These are phyloP conservation scores for Philereme transversata DNA, from an alignment of 2,888 invertebrate genomes.

Conservation along the genomic window DNA sequence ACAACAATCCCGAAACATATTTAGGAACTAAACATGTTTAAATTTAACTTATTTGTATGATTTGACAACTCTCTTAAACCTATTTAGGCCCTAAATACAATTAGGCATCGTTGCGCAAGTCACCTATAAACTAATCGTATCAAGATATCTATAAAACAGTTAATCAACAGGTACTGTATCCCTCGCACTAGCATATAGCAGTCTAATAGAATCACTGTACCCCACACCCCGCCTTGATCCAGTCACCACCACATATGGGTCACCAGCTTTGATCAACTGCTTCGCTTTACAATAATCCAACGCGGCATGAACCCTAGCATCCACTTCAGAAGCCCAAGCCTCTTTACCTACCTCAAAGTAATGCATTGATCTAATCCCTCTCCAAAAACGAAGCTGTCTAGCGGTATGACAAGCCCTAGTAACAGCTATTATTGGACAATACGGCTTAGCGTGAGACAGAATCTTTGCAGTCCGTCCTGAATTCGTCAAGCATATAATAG, in stretches of 20 bases:
- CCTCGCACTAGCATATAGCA: conserved; percentile 70
- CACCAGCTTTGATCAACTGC: conserved; percentile 66
- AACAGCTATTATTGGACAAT: conserved; percentile 90
- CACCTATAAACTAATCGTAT: no score
- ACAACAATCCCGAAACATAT: no score
- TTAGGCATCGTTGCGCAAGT: no score
- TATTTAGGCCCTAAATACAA: no score
- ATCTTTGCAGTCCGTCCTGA: conserved; percentile 88
- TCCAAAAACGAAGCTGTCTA: conserved; percentile 83
- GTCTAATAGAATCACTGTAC: conserved; percentile 69
- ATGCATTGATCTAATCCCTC: conserved; percentile 80
- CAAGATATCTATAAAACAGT: background rate
- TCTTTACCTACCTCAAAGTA: conserved; percentile 69
- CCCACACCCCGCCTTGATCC: conserved; percentile 71
- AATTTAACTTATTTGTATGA: no score
- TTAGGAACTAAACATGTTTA: no score
- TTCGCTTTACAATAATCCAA: conserved; percentile 77
- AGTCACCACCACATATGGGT: conserved; percentile 70
- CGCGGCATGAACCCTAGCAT: conserved; percentile 65
- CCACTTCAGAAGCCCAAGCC: conserved; percentile 67
- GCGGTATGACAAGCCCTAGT: conserved; percentile 88
- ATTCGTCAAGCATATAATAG: conserved; percentile 90
- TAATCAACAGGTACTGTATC: conserved; percentile 51
- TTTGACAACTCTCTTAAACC: no score
- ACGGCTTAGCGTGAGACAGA: conserved; percentile 87